Evolutionary conservation across 30 jellyfish, hydroid and myxozoan genomes (phyloP).

Genomic region (Mastigias papua): DNA sequence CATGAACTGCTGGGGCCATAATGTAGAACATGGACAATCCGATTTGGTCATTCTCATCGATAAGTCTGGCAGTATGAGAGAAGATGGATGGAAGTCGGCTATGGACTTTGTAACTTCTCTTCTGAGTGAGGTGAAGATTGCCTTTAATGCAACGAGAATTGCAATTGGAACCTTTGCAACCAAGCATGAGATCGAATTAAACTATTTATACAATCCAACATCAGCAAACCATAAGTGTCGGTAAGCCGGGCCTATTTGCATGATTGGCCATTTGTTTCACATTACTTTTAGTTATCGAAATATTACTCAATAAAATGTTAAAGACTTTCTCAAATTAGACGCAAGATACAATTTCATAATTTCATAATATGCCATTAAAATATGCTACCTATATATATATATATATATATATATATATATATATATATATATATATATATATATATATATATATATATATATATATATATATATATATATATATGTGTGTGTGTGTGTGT

Average conservation of each 20-base stretch:
- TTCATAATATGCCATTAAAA: too few relatives aligned
- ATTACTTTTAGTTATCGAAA: too few relatives aligned
- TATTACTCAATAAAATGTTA: too few relatives aligned
- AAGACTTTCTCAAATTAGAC: too few relatives aligned
- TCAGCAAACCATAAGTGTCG: conserved; percentile 83
- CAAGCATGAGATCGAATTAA: conserved; percentile 52
- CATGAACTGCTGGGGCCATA: conserved; percentile 90
- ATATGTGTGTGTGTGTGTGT: too few relatives aligned
- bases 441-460: too few relatives aligned
- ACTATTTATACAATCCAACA: conserved; percentile 78
- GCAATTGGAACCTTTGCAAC: conserved; percentile 89
- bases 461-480: too few relatives aligned
- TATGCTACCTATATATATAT: too few relatives aligned
- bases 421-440: too few relatives aligned
- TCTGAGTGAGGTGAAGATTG: conserved; percentile 83
- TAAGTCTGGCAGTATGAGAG: conserved; percentile 92
- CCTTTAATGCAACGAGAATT: conserved; percentile 95
- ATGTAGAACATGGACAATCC: conserved; percentile 88
- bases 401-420: too few relatives aligned
- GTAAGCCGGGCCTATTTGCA: conserved; percentile 24
- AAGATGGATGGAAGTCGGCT: conserved; percentile 82
- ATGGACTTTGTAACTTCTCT: conserved; percentile 79
- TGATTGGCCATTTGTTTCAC: too few relatives aligned
- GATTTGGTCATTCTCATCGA: conserved; percentile 91
- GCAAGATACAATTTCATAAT: too few relatives aligned